phyloP scores from a whole-genome alignment of 2,113 vertebrate genomes.

The Rhea americana region DNA sequence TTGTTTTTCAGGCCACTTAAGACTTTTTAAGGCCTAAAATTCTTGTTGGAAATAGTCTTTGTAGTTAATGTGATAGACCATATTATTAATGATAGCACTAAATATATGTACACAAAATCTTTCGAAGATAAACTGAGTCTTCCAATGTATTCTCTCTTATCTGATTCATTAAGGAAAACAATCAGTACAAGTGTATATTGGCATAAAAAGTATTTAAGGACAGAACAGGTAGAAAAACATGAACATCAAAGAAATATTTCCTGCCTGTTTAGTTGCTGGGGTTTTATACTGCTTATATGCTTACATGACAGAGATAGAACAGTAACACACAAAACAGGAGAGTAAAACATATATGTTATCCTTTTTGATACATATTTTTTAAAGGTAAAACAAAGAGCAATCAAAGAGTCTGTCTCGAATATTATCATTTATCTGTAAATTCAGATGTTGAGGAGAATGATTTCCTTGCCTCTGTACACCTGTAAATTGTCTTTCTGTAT shows the following conservation, averaged over 20 bases:
- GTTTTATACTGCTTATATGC: background rate
- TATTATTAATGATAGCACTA: background rate
- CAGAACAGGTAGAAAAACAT: fast-evolving
- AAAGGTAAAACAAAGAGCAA: background rate
- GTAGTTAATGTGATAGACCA: fast-evolving
- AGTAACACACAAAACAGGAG: background rate
- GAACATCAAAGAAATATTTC: background rate
- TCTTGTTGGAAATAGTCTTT: background rate
- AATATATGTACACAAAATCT: background rate
- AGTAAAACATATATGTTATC: background rate
- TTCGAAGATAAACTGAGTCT: background rate
- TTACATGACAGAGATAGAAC: background rate
- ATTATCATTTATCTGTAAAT: background rate
- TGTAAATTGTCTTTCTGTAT: background rate
- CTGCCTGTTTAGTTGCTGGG: background rate
- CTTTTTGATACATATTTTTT: background rate
- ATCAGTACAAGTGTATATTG: background rate
- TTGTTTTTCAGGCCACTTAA: background rate
- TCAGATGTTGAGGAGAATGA: background rate
- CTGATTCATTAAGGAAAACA: background rate
- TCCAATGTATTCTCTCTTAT: background rate
- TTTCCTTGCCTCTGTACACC: background rate
- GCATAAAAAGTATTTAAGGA: background rate
- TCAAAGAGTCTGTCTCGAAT: background rate
- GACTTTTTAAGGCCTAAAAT: background rate